Evolutionary conservation across 2,113 vertebrate genomes (phyloP), one percentile per base, ranked within the genome.

Genomic region (Engraulis encrasicolus): DNA sequence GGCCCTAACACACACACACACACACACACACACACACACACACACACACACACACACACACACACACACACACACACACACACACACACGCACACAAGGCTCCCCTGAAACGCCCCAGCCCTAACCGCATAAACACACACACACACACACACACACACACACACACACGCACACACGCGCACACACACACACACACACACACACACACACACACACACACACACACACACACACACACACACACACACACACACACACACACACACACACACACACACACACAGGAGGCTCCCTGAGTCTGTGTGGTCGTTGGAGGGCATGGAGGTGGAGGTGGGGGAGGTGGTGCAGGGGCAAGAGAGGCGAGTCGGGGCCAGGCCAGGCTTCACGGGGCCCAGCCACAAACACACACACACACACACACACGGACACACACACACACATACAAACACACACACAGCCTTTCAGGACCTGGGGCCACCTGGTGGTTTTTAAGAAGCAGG

Each of bases 381-480:
- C 7, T 50, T 78, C 34, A 81, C 19, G 20, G 50, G 54, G 37
- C 81, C 23, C 19, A 45, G 79, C 50, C 86, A 91, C 85, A 91
- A 74, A 83, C 80, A 85, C n/a, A n/a, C n/a, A n/a, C n/a, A n/a
- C n/a, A n/a, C n/a, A n/a, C n/a, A n/a, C n/a, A n/a, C n/a, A n/a
- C n/a, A n/a, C n/a, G n/a, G n/a, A n/a, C n/a, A n/a, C n/a, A n/a
- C n/a, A n/a, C n/a, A n/a, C n/a, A n/a, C n/a, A n/a, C n/a, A n/a
- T n/a, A n/a, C n/a, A n/a, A n/a, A n/a, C n/a, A n/a, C n/a, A n/a
- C n/a, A n/a, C n/a, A 50, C 37, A 71, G 27, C 84, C 85, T 89
- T 91, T 91, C 87, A 89, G 82, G 74, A 80, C 54, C 78, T 36
- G n/a, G 84, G n/a, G 84, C 82, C 81, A 88, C 85, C 88, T 86